Evolutionary conservation across 1,140 invertebrate genomes (phyloP), one percentile per base, ranked within the genome.

Genomic region (Zaprionus tsacasi): DNA sequence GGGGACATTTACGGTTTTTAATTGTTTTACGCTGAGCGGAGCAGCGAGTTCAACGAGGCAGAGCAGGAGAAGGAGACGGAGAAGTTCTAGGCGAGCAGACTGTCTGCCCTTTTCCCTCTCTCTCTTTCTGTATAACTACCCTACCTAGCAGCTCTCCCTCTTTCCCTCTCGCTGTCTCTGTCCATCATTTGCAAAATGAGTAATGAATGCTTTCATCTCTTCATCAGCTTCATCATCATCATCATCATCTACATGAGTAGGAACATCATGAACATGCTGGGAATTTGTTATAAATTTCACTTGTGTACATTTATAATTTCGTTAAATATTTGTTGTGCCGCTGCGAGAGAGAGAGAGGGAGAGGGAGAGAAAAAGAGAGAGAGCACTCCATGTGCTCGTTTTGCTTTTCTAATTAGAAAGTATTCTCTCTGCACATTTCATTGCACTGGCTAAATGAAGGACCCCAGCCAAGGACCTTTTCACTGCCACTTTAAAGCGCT

Each of bases 1-100:
- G 85, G 86, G 85, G 85, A 88, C 85, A 88, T 90, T 88, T 88
- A 89, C 75, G 85, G 85, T 76, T 81, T 88, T 88, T 88, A 88
- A 88, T 88, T 88, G 85, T 88, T 88, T 85, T 70, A 78, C 73
- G 73, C 70, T 66, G 66, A 78, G 36, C 43, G 30, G 30, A 50
- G n/a, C 15, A 55, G 21, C n/a, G n/a, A 45, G 59, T 17, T 15
- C n/a, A 38, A 5, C 12, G 45, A 56, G 38, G 6, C 25, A 30
- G 38, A 45, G 36, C 5, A 5, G 4, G 63, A 56, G 33, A 21
- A 15, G 10, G 36, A 15, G n/a, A 2, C 12, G n/a, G 21, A 13
- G 21, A 13, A 57, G 59, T 21, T 21, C 21, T 21, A 1, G 21
- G 21, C 21, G 21, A 1, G 21, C 1, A 1, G 21, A 1, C 21